Evolutionary conservation across 2,888 invertebrate species (phyloP).

Genomic region (Xestia ashworthii): DNA sequence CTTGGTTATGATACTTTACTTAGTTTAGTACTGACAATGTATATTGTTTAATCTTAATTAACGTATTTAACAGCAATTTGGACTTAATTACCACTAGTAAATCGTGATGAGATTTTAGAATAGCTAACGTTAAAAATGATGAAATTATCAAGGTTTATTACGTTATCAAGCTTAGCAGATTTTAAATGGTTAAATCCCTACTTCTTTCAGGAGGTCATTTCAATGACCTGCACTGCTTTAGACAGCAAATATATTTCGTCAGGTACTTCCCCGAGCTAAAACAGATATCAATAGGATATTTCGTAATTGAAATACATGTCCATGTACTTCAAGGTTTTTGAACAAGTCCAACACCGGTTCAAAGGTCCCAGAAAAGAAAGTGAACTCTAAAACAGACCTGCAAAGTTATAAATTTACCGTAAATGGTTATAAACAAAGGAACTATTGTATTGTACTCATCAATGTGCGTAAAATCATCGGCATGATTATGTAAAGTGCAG

Average conservation of each 20-base stretch:
- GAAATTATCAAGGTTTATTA: conserved; percentile 30
- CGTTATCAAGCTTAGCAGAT: background rate
- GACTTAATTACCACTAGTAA: background rate
- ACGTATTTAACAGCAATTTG: background rate
- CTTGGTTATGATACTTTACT: background rate
- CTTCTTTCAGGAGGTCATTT: conserved; percentile 16
- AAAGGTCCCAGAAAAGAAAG: background rate
- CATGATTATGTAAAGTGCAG: conserved; percentile 40
- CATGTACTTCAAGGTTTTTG: background rate
- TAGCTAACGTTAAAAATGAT: background rate
- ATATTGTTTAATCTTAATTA: background rate
- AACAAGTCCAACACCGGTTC: too few species aligned
- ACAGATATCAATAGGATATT: background rate
- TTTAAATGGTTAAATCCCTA: too few species aligned
- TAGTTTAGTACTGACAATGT: background rate
- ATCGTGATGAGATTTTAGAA: conserved; percentile 25
- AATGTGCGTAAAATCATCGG: conserved; percentile 20
- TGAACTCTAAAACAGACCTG: accelerated
- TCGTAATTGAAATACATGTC: background rate
- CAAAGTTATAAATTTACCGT: background rate
- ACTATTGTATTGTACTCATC: background rate
- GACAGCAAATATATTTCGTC: background rate
- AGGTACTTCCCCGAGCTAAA: background rate
- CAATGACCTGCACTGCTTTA: conserved; percentile 1
- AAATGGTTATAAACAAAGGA: background rate